These are phyloP conservation scores for Papilio helenus DNA, from an alignment of 1,140 invertebrate genomes.

Conservation along the genomic window DNA sequence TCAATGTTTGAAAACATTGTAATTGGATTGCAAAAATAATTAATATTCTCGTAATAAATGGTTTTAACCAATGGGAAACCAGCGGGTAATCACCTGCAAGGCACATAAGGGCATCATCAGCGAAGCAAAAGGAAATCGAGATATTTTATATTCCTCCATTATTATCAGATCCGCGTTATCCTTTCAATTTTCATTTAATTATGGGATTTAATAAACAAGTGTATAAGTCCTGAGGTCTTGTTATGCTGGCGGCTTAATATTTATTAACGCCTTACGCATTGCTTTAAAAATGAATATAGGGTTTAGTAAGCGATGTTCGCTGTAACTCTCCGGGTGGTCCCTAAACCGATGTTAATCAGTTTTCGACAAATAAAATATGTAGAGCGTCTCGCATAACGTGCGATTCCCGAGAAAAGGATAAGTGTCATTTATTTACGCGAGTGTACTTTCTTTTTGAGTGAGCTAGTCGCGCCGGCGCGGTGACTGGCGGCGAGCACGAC, in stretches of 20 bases:
- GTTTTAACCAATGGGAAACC: slow-evolving; percentile 70
- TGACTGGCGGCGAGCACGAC: background rate
- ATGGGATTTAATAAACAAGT: slow-evolving; percentile 48
- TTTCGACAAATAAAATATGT: slow-evolving; percentile 46
- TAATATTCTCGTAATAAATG: slow-evolving; percentile 59
- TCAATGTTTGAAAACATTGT: background rate
- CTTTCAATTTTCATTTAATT: slow-evolving; percentile 62
- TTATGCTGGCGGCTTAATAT: slow-evolving; percentile 50
- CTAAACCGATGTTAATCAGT: slow-evolving; percentile 54
- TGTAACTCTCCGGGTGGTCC: slow-evolving; percentile 65
- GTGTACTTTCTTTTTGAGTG: slow-evolving; percentile 47
- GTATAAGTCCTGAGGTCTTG: slow-evolving; percentile 43
- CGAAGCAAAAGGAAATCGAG: slow-evolving; percentile 78
- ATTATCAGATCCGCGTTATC: slow-evolving; percentile 60
- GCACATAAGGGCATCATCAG: slow-evolving; percentile 59
- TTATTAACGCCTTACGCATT: slow-evolving; percentile 53
- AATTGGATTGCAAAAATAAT: slow-evolving; percentile 14
- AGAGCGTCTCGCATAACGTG: slow-evolving; percentile 27
- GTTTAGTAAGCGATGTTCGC: slow-evolving; percentile 44
- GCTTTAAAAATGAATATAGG: slow-evolving; percentile 50
- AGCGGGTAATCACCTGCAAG: slow-evolving; percentile 70
- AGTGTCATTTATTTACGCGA: slow-evolving; percentile 32
- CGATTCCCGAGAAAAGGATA: slow-evolving; percentile 25
- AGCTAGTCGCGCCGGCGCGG: slow-evolving; percentile 66
- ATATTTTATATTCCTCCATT: slow-evolving; percentile 64